Percentiles rank a stretch among this genome's conserved stretches.
These are phyloP conservation scores for Oxyscelio sp. DNA, from an alignment of 2,888 invertebrate species.

Conservation along the genomic window DNA sequence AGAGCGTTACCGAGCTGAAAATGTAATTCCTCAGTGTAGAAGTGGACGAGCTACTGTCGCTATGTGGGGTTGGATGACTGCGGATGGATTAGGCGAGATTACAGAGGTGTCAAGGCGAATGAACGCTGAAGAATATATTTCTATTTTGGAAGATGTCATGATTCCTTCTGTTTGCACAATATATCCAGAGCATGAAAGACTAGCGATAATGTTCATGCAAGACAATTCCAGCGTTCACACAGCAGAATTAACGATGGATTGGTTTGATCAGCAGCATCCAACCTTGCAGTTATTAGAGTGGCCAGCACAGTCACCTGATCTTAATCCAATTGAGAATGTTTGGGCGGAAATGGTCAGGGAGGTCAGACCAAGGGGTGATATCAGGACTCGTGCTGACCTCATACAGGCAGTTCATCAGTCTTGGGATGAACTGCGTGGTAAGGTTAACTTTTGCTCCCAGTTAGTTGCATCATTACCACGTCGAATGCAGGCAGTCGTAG, in stretches of 20 bases:
- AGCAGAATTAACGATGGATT: neutral
- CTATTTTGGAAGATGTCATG: slow-evolving; percentile 1
- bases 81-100: neutral
- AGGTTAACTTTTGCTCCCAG: too few species aligned
- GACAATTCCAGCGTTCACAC: slow-evolving; percentile 2
- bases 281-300: neutral
- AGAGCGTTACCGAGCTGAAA: too few species aligned
- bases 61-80: slow-evolving; percentile 7
- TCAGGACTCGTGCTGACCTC: too few species aligned
- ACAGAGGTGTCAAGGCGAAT: neutral
- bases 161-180: slow-evolving; percentile 2
- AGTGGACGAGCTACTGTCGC: too few species aligned
- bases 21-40: too few species aligned
- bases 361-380: slow-evolving; percentile 6
- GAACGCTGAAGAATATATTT: neutral
- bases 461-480: too few species aligned
- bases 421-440: too few species aligned
- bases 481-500: too few species aligned
- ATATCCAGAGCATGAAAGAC: neutral
- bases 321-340: slow-evolving; percentile 26
- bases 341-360: slow-evolving; percentile 5
- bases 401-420: too few species aligned
- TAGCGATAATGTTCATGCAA: slow-evolving; percentile 9
- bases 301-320: slow-evolving; percentile 25
- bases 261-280: slow-evolving; percentile 5